A percentile compares a stretch with the other conserved stretches of the same genome.
phyloP scores from a whole-genome alignment of 2,113 vertebrate genomes.

The Colius striatus region DNA sequence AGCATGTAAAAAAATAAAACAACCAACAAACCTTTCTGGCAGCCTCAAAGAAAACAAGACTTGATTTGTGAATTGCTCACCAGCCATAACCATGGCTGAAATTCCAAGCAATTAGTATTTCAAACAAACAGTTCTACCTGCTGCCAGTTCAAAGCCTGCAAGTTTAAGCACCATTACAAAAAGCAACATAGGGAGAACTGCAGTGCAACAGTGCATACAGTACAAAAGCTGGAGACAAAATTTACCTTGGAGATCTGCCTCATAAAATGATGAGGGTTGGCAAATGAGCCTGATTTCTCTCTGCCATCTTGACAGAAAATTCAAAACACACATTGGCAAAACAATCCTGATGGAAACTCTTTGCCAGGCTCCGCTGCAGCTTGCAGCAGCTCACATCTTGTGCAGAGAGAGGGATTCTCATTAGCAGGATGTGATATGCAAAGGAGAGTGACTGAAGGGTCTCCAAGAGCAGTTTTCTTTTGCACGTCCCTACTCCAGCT shows the following conservation, averaged over 20 bases:
- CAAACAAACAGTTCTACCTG: slow-evolving; percentile 14
- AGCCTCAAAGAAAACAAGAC: not conserved
- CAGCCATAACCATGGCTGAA: not conserved
- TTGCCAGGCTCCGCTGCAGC: not conserved
- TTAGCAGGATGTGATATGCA: not conserved
- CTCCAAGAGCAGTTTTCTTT: not conserved
- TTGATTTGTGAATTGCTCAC: slow-evolving; percentile 1
- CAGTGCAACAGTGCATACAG: not conserved
- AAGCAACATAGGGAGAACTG: not conserved
- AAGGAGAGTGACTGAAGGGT: not conserved
- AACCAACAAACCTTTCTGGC: not conserved
- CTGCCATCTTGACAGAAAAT: not conserved
- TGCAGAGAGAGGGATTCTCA: not conserved
- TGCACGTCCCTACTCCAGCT: not conserved
- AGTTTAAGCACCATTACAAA: not conserved
- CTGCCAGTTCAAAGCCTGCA: not conserved
- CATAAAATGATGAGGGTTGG: not conserved
- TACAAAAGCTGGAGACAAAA: not conserved
- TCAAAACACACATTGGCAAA: not conserved
- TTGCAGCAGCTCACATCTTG: not conserved
- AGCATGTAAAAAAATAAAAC: not conserved
- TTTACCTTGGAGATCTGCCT: not conserved
- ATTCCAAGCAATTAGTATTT: slow-evolving; percentile 11
- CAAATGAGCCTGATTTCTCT: not conserved
- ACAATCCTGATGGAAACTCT: not conserved